Base-by-base conservation (phyloP, 2,888 invertebrate species). In the Eucera pruinosa region DNA sequence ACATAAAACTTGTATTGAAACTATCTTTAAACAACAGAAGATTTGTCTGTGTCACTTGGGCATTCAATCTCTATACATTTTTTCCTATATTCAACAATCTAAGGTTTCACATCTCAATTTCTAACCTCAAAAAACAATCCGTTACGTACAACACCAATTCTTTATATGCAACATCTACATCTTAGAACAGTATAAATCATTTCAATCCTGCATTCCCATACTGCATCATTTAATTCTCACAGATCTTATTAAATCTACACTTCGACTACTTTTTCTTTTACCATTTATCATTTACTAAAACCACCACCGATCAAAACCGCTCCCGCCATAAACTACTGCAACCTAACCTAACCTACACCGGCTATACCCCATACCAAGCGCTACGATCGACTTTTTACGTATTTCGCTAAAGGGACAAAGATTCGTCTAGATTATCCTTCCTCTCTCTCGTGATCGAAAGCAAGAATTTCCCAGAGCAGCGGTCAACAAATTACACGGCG, bases 401-500 rank as follows among this genome's bases (percentile, higher is more conserved):
- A n/a, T n/a, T 25, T 45, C 18, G 27, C 6, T 18, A 2, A 50
- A n/a, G n/a, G n/a, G n/a, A n/a, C n/a, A n/a, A n/a, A n/a, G n/a
- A n/a, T n/a, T n/a, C n/a, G n/a, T n/a, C n/a, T n/a, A n/a, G n/a
- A n/a, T n/a, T n/a, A n/a, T n/a, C n/a, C n/a, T n/a, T n/a, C n/a
- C n/a, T n/a, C n/a, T n/a, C n/a, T n/a, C n/a, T n/a, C n/a, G 33
- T 9, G n/a, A 11, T 39, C 6, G 47, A 25, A 39, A 30, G 11
- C 30, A 36, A 39, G 45, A 66, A 25, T 74, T 82, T 78, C 71
- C 30, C 64, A 43, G 52, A 48, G 50, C 64, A 57, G 30, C 47
- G 50, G 39, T 6, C 57, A 75, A 70, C 78, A 76, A 70, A 76
- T 83, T 71, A 75, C 67, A 66, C 47, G 72, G 39, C 30, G 66